Conservation (phyloP, 2,888 invertebrate species). For the Aricia artaxerxes region DNA sequence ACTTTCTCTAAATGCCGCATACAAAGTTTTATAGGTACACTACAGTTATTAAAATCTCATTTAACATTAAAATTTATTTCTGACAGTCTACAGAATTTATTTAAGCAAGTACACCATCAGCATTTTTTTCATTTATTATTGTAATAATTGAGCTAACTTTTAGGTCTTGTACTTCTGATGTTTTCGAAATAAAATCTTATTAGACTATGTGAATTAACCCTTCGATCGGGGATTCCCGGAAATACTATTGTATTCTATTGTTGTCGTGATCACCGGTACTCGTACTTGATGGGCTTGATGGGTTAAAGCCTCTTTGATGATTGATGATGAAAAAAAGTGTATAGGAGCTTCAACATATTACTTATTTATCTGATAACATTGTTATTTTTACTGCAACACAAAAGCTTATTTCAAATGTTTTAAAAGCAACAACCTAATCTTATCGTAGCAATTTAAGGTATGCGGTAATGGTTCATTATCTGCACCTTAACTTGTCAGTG, state of each 20-base stretch:
- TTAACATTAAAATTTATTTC: background rate
- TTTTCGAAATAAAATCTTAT: no score
- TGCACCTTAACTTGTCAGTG: background rate
- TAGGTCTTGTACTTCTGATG: no score
- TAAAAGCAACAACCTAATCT: constrained; percentile 5
- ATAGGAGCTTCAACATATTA: background rate
- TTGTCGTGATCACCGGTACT: no score
- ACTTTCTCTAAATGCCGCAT: background rate
- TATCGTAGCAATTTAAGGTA: background rate
- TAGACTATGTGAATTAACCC: no score
- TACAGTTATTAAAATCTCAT: background rate
- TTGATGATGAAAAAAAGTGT: background rate
- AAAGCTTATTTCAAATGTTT: background rate
- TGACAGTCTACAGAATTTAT: background rate
- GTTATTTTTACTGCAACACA: background rate
- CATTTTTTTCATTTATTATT: no score
- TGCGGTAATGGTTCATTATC: background rate
- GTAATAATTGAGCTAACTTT: no score
- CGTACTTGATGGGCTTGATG: no score
- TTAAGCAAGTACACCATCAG: background rate
- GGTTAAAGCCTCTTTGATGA: no score
- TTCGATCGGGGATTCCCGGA: no score
- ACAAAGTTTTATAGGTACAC: background rate
- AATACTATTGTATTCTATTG: no score
- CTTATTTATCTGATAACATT: background rate